phyloP scores from a whole-genome alignment of 2,797 vertebrate genomes.

The Tamandua tetradactyla region DNA sequence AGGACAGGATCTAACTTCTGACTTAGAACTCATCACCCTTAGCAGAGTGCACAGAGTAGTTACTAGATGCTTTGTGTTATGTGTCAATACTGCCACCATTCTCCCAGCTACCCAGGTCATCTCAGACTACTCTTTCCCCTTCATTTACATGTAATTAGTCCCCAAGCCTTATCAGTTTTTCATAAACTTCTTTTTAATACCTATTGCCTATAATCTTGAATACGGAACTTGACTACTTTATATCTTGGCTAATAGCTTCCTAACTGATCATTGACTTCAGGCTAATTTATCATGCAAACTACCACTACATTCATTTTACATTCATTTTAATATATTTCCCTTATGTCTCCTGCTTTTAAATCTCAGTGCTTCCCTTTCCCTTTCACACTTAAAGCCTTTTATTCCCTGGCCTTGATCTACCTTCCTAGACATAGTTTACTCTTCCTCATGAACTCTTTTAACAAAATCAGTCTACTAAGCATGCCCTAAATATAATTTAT shows the following conservation, averaged over 20 bases:
- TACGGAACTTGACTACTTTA: background rate
- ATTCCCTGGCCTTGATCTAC: constrained; percentile 17
- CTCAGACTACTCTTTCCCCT: background rate
- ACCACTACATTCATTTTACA: background rate
- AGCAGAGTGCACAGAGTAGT: background rate
- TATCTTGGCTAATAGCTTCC: constrained; percentile 4
- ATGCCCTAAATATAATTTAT: background rate
- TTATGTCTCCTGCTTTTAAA: background rate
- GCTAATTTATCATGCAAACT: background rate
- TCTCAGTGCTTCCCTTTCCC: background rate
- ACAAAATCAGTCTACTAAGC: background rate
- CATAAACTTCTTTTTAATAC: constrained; percentile 16
- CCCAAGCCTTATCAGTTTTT: constrained; percentile 19
- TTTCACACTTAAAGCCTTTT: constrained; percentile 10
- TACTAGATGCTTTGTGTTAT: background rate
- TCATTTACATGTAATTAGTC: background rate
- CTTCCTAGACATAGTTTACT: background rate
- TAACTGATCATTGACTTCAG: background rate
- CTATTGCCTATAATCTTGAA: background rate
- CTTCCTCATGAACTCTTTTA: constrained; percentile 14
- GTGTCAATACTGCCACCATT: background rate
- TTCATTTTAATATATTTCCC: constrained; percentile 1
- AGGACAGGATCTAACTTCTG: background rate
- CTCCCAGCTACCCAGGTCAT: background rate
- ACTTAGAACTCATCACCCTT: background rate